Evolutionary conservation across 2,888 invertebrate genomes (phyloP).

Genomic region (Ophioninae sp.): DNA sequence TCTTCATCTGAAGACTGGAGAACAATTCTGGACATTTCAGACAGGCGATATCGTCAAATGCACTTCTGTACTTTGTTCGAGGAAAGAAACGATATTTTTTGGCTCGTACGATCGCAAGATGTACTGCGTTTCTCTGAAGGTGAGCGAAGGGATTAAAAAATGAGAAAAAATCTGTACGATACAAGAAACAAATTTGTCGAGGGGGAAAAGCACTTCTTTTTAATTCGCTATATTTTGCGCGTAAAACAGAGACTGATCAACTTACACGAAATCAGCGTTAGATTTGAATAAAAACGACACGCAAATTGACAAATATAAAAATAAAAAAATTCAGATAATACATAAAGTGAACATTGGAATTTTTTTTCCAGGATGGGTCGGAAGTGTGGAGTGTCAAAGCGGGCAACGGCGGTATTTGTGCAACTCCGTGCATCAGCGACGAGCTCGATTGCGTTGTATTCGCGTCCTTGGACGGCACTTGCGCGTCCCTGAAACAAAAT

Average conservation of each 20-base stretch:
- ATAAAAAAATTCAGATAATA: background rate
- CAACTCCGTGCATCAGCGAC: conserved; percentile 80
- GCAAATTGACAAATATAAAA: background rate
- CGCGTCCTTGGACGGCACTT: conserved; percentile 84
- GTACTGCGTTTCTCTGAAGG: conserved; percentile 84
- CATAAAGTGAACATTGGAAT: background rate
- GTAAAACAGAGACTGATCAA: too few species aligned
- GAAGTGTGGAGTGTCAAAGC: conserved; percentile 76
- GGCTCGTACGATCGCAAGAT: conserved; percentile 88
- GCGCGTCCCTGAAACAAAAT: conserved; percentile 82
- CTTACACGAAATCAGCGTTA: too few species aligned
- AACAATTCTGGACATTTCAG: conserved; percentile 84
- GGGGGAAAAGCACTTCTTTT: background rate
- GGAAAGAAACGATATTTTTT: conserved; percentile 82
- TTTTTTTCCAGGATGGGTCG: conserved; percentile 81
- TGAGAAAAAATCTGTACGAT: background rate
- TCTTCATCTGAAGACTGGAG: conserved; percentile 83
- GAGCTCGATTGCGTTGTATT: conserved; percentile 77
- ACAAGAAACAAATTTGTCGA: conserved; percentile 12
- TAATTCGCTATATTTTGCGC: too few species aligned
- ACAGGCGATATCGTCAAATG: conserved; percentile 87
- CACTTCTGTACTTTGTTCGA: conserved; percentile 81
- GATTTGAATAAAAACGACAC: too few species aligned
- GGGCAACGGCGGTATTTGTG: conserved; percentile 82
- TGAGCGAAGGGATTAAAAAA: conserved; percentile 73